Percentiles rank a stretch among this genome's conserved stretches.
phyloP scores from a whole-genome alignment of 1,140 invertebrate species.

The Drosophila bipectinata region DNA sequence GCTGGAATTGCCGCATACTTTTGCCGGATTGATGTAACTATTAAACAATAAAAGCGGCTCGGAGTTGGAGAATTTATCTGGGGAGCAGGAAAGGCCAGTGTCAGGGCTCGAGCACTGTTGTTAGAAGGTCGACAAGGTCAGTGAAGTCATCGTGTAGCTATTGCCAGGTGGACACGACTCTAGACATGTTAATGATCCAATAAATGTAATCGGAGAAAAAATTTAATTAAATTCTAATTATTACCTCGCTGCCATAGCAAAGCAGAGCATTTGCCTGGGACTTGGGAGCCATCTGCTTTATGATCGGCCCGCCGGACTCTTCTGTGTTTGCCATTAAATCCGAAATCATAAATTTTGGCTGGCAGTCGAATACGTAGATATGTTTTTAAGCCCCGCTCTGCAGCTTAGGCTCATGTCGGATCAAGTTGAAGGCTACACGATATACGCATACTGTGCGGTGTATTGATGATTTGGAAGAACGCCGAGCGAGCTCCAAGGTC shows the following conservation, averaged over 20 bases:
- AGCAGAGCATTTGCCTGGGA: not conserved
- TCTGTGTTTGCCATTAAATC: not conserved
- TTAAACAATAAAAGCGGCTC: slow-evolving; percentile 46
- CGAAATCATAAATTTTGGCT: slow-evolving; percentile 9
- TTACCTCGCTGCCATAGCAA: not conserved
- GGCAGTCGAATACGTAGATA: not conserved
- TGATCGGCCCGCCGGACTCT: not conserved
- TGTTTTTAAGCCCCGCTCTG: slow-evolving; percentile 1
- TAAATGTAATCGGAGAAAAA: not conserved
- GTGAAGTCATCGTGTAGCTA: slow-evolving; percentile 61
- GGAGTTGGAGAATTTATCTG: slow-evolving; percentile 18
- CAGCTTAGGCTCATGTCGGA: slow-evolving; percentile 28
- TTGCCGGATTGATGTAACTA: slow-evolving; percentile 52
- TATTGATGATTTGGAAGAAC: slow-evolving; percentile 22
- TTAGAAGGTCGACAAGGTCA: slow-evolving; percentile 52
- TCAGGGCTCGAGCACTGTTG: slow-evolving; percentile 50
- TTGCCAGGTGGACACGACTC: slow-evolving; percentile 17
- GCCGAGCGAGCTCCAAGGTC: slow-evolving; percentile 27
- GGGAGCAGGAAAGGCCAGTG: slow-evolving; percentile 39
- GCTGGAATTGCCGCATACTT: slow-evolving; percentile 22
- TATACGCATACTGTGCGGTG: not conserved
- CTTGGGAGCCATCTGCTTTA: not conserved
- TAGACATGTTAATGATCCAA: slow-evolving; percentile 19
- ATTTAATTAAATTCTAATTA: slow-evolving; percentile 1
- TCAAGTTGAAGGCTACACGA: slow-evolving; percentile 35